phyloP scores from a whole-genome alignment of 1,140 invertebrate genomes.

The Portunus trituberculatus region DNA sequence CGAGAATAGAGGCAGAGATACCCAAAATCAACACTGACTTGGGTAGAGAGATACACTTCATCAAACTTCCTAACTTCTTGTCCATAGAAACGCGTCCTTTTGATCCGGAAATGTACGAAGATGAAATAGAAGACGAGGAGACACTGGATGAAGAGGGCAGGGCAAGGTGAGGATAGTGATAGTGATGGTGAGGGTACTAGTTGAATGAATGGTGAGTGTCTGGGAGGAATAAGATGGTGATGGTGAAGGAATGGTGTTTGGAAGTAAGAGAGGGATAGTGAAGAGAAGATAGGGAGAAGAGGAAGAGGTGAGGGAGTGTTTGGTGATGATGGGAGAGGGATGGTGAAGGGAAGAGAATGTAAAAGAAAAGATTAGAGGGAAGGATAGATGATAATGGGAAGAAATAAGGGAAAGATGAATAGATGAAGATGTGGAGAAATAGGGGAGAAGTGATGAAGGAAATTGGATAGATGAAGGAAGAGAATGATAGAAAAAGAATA shows the following conservation, averaged over 20 bases:
- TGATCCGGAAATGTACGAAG: conserved; percentile 96
- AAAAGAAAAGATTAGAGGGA: neutral
- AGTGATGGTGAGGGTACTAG: too few relatives aligned
- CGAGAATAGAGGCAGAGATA: conserved; percentile 97
- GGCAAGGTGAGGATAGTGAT: conserved; percentile 83
- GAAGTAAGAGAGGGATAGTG: neutral
- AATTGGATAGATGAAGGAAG: neutral
- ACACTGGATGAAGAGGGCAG: conserved; percentile 98
- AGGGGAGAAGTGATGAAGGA: too few relatives aligned
- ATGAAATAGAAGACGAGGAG: conserved; percentile 99
- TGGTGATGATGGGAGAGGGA: neutral
- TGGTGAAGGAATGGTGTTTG: neutral
- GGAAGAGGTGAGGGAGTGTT: neutral
- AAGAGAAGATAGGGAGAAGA: neutral
- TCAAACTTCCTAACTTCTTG: conserved; percentile 96
- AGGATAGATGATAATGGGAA: neutral
- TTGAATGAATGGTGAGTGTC: too few relatives aligned
- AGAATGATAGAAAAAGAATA: neutral
- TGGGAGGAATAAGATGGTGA: neutral
- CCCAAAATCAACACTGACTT: conserved; percentile 96
- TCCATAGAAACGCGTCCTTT: conserved; percentile 96
- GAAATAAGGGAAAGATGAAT: too few relatives aligned
- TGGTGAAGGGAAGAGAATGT: neutral
- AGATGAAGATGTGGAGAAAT: too few relatives aligned
- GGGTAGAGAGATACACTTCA: conserved; percentile 94